These are phyloP conservation scores for Nomada lathburiana DNA, from an alignment of 2,888 invertebrate genomes.

Conservation along the genomic window DNA sequence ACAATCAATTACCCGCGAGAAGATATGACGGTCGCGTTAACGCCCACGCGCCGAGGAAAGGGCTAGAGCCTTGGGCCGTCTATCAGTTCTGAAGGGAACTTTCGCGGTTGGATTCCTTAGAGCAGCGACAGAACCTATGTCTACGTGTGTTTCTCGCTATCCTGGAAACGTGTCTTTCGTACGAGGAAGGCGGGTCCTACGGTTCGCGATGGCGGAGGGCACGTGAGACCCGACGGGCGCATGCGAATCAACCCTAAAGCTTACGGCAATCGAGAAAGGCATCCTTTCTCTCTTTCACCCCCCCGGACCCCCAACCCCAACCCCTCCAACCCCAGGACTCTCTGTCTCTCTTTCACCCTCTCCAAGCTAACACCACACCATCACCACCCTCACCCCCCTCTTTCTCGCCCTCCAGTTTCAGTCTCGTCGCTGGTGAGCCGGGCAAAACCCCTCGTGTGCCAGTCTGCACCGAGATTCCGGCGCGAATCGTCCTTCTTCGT, in stretches of 20 bases:
- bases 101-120: constrained; percentile 67
- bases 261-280: constrained; percentile 69
- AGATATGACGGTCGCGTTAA: constrained; percentile 1
- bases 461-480: constrained; percentile 83
- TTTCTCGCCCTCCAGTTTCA: constrained; percentile 48
- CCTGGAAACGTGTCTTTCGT: constrained; percentile 72
- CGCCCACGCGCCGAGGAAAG: constrained; percentile 16
- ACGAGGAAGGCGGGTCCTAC: constrained; percentile 79
- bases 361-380: constrained; percentile 14
- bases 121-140: constrained; percentile 54
- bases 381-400: constrained; percentile 14
- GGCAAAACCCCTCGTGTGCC: constrained; percentile 71
- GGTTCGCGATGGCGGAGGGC: constrained; percentile 79
- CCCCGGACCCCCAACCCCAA: constrained; percentile 6
- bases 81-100: constrained; percentile 63
- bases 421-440: constrained; percentile 63
- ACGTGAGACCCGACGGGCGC: constrained; percentile 79
- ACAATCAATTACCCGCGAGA: not conserved
- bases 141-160: constrained; percentile 73
- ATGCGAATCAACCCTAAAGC: constrained; percentile 78
- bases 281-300: constrained; percentile 50
- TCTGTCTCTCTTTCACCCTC: constrained; percentile 33
- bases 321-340: not conserved
- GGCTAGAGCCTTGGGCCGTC: constrained; percentile 46
- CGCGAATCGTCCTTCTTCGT: constrained; percentile 79